Base-by-base conservation (phyloP, 2,888 invertebrate species). In the Halictus quadricinctus region DNA sequence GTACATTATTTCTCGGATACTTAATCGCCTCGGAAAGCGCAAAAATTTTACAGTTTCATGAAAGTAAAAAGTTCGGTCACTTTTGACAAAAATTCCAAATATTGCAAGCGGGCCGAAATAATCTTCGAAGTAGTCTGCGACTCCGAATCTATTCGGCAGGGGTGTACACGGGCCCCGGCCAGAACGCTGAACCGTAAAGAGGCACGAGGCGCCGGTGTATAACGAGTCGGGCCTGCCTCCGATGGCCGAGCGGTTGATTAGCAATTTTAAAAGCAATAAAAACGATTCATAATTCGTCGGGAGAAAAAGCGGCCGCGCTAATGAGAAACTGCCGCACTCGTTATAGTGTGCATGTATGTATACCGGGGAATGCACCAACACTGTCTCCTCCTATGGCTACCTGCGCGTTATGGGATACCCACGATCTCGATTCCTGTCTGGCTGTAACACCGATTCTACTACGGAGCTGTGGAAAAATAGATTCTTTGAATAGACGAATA, bases 191-290 rank as follows among this genome's bases (percentile, higher is more conserved):
- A 72, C 78, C 76, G 83, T 29, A 48, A 81, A 36, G 83, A 73
- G 43, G 69, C 70, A 77, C 83, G 78, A 70, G 76, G 88, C 81
- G 72, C 78, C 66, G 72, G 73, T 60, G 83, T 81, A 83, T 89
- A 89, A 89, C 86, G 90, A 89, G 87, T 90, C 81, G 84, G 83
- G 83, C 72, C 85, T 83, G 86, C 85, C 85, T 78, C 83, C 89
- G 86, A 88, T 84, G 87, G 77, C 72, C 82, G 86, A 86, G 84
- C 84, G 88, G 88, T 92, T 91, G 92, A 93, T 93, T 93, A 93
- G 92, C 91, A 92, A 93, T 93, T 93, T 93, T 91, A 88, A 88
- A 90, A 91, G 90, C 90, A 90, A 92, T 92, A 92, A 92, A 92
- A 93, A 91, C 90, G 88, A 91, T 92, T 92, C 89, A 90, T 92